phyloP scores from a whole-genome alignment of 1,140 invertebrate species.

The Saccostrea echinata region DNA sequence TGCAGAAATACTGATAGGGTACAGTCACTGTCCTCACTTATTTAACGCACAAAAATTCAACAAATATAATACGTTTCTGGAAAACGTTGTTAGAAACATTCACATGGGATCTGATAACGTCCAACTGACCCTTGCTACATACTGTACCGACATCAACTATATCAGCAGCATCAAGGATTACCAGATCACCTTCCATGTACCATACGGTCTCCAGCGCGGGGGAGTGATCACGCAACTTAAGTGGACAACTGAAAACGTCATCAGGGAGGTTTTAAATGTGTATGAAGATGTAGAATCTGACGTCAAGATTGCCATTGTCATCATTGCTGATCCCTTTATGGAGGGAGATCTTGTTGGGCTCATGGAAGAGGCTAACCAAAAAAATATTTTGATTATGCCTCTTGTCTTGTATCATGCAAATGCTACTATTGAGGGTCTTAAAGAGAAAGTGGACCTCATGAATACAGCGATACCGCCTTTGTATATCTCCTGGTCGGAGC shows the following conservation, averaged over 20 bases:
- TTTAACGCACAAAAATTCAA: conserved; percentile 12
- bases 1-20: conserved; percentile 19
- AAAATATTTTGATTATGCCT: conserved; percentile 26
- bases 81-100: conserved; percentile 2
- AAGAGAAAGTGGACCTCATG: not conserved
- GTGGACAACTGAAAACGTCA: conserved; percentile 20
- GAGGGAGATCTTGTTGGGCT: conserved; percentile 4
- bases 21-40: conserved; percentile 14
- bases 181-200: not conserved
- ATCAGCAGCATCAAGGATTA: conserved; percentile 20
- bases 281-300: conserved; percentile 19
- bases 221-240: conserved; percentile 20
- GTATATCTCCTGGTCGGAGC: not conserved
- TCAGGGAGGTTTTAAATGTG: conserved; percentile 3
- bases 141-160: not conserved
- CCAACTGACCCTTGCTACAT: not conserved
- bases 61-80: conserved; percentile 25
- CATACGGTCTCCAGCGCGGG: conserved; percentile 24
- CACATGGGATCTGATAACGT: conserved; percentile 15
- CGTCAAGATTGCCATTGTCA: conserved; percentile 38
- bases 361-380: not conserved
- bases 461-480: not conserved
- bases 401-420: conserved; percentile 10
- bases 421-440: not conserved
- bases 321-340: conserved; percentile 27